Base-by-base conservation (phyloP, 2,797 vertebrate genomes). In the Pempheris klunzingeri region DNA sequence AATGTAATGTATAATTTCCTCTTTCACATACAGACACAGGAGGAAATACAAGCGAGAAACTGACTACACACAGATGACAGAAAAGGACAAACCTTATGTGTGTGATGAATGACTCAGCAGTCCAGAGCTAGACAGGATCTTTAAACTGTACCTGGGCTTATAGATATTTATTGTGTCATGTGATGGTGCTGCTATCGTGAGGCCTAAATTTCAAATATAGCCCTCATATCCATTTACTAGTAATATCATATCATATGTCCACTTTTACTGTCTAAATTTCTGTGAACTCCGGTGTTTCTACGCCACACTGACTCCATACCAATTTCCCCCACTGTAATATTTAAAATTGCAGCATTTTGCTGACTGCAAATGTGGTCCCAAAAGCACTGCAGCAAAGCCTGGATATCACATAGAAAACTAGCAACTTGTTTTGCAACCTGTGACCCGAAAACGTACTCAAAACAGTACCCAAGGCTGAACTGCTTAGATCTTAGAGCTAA, bases 81-180 rank as follows among this genome's bases (percentile, higher is more conserved):
- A 52, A 63, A 63, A 57, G 24, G 18, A 47, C 18, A 38, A 71
- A 55, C 34, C 46, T 60, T 38, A 54, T 49, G 47, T 68, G 26
- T n/a, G n/a, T n/a, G n/a, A n/a, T 38, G 62, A 76, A 69, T 85
- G 87, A 81, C 61, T 80, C 73, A 77, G 66, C 72, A 77, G 59
- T 53, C 53, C 43, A 57, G 30, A 60, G 54, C 12, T 12, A n/a
- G 28, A 59, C 17, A 53, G 39, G 49, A 52, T 22, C 59, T 77
- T 53, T 57, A 43, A 38, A 46, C 52, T 14, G 46, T 24, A 77
- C 10, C 18, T 61, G 24, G 39, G 34, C 50, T 69, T 59, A 39
- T 4, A 70, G 39, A 70, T 60, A 69, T 88, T 66, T 53, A 65
- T 30, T 30, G 41, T 68, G 30, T 78, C 47, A 43, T 58, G 63